These are phyloP conservation scores for Sardinella longiceps DNA, from an alignment of 2,797 vertebrate genomes.

Conservation along the genomic window DNA sequence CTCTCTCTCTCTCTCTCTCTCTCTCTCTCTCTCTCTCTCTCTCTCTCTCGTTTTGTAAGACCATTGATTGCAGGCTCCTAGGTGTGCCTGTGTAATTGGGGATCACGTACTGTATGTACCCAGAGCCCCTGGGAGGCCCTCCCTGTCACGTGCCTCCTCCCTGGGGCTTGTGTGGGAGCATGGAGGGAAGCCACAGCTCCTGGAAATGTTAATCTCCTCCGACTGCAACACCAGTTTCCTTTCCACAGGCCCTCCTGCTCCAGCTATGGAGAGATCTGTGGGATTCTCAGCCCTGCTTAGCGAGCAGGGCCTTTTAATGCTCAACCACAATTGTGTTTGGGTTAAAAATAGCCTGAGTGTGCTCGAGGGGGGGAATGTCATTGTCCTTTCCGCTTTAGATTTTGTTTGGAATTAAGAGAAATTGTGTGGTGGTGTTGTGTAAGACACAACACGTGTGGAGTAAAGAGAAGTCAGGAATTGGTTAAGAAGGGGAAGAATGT, in stretches of 20 bases:
- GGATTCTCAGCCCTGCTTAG: conserved; percentile 9
- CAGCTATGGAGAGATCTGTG: not conserved
- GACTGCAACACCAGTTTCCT: not conserved
- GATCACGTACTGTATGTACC: conserved; percentile 1
- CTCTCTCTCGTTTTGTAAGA: not conserved
- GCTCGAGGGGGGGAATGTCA: not conserved
- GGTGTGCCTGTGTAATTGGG: not conserved
- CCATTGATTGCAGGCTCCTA: not conserved
- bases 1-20: not conserved
- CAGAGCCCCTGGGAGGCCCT: not conserved
- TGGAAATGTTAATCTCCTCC: not conserved
- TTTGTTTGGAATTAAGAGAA: not conserved
- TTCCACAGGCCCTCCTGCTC: conserved; percentile 4
- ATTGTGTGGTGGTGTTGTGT: too few relatives aligned
- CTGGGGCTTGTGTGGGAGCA: not conserved
- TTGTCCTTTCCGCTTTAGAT: not conserved
- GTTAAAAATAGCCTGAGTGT: not conserved
- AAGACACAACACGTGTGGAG: not conserved
- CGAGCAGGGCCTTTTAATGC: not conserved
- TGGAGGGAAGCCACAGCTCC: not conserved
- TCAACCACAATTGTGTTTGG: not conserved
- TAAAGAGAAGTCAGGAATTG: not conserved
- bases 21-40: too few relatives aligned
- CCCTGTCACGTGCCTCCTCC: not conserved
- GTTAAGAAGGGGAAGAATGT: not conserved